Evolutionary conservation across 2,113 vertebrate genomes (phyloP).

Genomic region (Oncorhynchus tshawytscha): DNA sequence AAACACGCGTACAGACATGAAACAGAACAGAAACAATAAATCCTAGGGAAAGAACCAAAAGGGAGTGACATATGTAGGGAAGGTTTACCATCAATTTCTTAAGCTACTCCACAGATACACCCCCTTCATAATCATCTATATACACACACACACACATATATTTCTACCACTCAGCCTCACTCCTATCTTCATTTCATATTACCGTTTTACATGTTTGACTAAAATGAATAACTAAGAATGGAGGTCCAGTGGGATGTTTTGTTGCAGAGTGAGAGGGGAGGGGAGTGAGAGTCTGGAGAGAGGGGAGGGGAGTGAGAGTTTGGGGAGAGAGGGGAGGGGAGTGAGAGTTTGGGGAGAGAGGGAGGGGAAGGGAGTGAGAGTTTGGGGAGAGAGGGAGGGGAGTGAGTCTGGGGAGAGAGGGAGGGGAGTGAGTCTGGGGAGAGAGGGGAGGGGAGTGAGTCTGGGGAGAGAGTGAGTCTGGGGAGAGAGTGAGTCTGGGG

Average conservation of each 20-base stretch:
- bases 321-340: too few relatives aligned
- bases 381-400: slow-evolving; percentile 13
- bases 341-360: too few relatives aligned
- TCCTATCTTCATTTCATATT: slow-evolving; percentile 60
- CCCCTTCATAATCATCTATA: slow-evolving; percentile 59
- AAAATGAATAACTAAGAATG: slow-evolving; percentile 56
- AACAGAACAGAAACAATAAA: too few relatives aligned
- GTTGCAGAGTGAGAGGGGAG: slow-evolving; percentile 48
- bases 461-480: slow-evolving; percentile 23
- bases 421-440: slow-evolving; percentile 29
- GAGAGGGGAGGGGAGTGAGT: slow-evolving; percentile 27
- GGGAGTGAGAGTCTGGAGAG: too few relatives aligned
- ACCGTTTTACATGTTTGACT: slow-evolving; percentile 57
- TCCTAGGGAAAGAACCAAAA: too few relatives aligned
- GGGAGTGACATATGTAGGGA: too few relatives aligned
- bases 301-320: too few relatives aligned
- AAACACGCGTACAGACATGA: too few relatives aligned
- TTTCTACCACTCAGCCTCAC: slow-evolving; percentile 52
- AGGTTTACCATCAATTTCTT: slow-evolving; percentile 50
- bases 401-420: slow-evolving; percentile 21
- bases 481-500: not conserved
- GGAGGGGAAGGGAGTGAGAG: slow-evolving; percentile 25
- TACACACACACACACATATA: slow-evolving; percentile 18
- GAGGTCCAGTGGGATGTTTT: slow-evolving; percentile 59
- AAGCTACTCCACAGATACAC: slow-evolving; percentile 57